Conservation (phyloP, 1,140 invertebrate genomes). For the Stenopsyche tienmushanensis region DNA sequence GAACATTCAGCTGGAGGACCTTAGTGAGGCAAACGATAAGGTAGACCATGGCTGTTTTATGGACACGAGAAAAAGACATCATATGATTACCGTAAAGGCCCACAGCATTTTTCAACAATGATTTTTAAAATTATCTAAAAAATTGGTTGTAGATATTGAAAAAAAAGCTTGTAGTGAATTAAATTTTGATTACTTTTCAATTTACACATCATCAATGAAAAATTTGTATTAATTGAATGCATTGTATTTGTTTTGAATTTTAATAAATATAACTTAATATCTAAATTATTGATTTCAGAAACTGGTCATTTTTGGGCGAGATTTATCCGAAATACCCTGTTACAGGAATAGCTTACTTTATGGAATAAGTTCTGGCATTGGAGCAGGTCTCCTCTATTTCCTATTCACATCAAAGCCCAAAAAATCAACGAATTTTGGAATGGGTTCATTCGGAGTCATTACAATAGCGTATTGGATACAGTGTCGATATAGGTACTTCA, state of each 20-base stretch:
- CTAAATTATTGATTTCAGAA: slow-evolving; percentile 29
- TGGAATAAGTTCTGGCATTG: slow-evolving; percentile 60
- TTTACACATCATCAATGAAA: too few species aligned
- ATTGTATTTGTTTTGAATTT: too few species aligned
- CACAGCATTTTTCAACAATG: too few species aligned
- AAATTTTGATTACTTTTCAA: background rate
- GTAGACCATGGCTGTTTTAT: too few species aligned
- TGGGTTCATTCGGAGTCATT: slow-evolving; percentile 56
- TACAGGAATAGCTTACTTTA: slow-evolving; percentile 57
- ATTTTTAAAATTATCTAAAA: too few species aligned
- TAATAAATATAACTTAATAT: too few species aligned
- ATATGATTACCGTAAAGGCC: too few species aligned
- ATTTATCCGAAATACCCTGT: slow-evolving; percentile 58
- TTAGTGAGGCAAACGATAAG: too few species aligned
- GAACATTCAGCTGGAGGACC: too few species aligned
- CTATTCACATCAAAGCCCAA: slow-evolving; percentile 59
- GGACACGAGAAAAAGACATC: too few species aligned
- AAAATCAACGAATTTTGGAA: slow-evolving; percentile 53
- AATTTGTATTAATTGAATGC: too few species aligned
- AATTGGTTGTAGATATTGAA: too few species aligned
- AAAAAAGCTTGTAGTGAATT: background rate
- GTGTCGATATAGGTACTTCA: slow-evolving; percentile 57
- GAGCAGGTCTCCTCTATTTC: slow-evolving; percentile 57
- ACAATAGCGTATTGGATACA: slow-evolving; percentile 58
- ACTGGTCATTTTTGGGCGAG: slow-evolving; percentile 51